Percentiles rank a stretch among this genome's conserved stretches.
Conservation (phyloP, 2,797 vertebrate species). For the Chloroceryle inda region DNA sequence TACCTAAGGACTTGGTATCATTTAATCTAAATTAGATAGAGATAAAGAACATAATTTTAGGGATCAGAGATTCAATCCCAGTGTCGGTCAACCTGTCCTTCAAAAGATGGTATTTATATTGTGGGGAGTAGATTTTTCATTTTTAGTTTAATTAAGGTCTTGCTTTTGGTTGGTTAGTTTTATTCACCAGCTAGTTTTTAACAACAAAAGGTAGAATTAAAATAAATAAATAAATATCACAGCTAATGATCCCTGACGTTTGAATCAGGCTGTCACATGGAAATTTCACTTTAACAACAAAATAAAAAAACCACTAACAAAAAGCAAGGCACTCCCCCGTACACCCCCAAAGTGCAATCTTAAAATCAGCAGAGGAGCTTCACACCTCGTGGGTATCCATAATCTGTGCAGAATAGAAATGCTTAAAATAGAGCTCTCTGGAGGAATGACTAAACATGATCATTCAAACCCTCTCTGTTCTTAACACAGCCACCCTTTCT, state of each 20-base stretch:
- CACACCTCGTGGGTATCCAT: background rate
- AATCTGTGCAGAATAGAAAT: constrained; percentile 27
- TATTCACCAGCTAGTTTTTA: background rate
- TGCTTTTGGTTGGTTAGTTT: background rate
- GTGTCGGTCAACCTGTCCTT: background rate
- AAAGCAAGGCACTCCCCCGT: background rate
- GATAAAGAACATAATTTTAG: constrained; percentile 3
- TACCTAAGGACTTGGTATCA: background rate
- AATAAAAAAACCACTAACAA: background rate
- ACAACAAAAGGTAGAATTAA: background rate
- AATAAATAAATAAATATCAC: background rate
- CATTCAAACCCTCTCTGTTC: constrained; percentile 15
- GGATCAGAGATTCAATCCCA: constrained; percentile 33
- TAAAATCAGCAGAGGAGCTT: constrained; percentile 48
- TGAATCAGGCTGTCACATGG: background rate
- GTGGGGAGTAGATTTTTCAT: background rate
- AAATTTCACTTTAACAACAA: background rate
- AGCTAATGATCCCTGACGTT: background rate
- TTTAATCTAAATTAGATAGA: constrained; percentile 14
- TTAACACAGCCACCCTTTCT: background rate
- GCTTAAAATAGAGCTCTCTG: constrained; percentile 69
- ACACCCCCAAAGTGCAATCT: background rate
- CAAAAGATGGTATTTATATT: background rate
- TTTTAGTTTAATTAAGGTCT: background rate
- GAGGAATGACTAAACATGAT: constrained; percentile 56